These are phyloP conservation scores for Orthonevra nobilis DNA, from an alignment of 2,888 invertebrate species.

Conservation along the genomic window DNA sequence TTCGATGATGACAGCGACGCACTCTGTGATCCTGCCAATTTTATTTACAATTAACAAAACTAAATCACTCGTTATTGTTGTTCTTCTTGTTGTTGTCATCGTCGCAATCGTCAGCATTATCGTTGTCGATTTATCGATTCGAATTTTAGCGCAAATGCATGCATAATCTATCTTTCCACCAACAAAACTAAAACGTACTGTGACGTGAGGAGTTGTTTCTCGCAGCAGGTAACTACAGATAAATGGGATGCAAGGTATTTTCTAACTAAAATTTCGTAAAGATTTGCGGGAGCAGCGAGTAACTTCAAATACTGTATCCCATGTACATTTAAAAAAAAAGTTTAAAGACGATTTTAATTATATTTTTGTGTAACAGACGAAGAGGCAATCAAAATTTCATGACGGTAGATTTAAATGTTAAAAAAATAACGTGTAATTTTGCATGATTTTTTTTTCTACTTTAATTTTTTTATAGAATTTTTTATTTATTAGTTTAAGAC, in stretches of 20 bases:
- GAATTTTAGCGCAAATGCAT: slow-evolving; percentile 59
- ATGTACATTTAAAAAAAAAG: no score
- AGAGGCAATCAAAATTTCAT: slow-evolving; percentile 47
- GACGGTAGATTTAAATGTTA: slow-evolving; percentile 22
- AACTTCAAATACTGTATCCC: no score
- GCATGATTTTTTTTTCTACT: slow-evolving; percentile 37
- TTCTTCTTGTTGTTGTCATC: neutral
- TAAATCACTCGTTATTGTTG: slow-evolving; percentile 15
- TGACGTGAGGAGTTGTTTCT: slow-evolving; percentile 60
- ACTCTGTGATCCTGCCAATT: slow-evolving; percentile 79
- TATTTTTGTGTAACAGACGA: slow-evolving; percentile 21
- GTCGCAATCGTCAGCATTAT: no score
- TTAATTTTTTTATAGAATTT: slow-evolving; percentile 12
- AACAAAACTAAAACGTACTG: slow-evolving; percentile 58
- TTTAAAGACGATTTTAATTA: slow-evolving; percentile 2
- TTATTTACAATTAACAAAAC: slow-evolving; percentile 77
- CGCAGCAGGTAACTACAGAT: slow-evolving; percentile 64
- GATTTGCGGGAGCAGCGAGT: no score
- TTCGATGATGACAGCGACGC: slow-evolving; percentile 79
- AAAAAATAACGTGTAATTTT: slow-evolving; percentile 48
- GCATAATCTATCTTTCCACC: slow-evolving; percentile 63
- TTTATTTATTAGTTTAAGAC: no score
- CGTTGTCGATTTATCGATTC: slow-evolving; percentile 52
- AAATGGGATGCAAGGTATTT: slow-evolving; percentile 67
- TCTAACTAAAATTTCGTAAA: no score